A percentile compares a stretch with the other conserved stretches of the same genome.
Conservation (phyloP, 1,140 invertebrate genomes). For the Microplitis mediator region DNA sequence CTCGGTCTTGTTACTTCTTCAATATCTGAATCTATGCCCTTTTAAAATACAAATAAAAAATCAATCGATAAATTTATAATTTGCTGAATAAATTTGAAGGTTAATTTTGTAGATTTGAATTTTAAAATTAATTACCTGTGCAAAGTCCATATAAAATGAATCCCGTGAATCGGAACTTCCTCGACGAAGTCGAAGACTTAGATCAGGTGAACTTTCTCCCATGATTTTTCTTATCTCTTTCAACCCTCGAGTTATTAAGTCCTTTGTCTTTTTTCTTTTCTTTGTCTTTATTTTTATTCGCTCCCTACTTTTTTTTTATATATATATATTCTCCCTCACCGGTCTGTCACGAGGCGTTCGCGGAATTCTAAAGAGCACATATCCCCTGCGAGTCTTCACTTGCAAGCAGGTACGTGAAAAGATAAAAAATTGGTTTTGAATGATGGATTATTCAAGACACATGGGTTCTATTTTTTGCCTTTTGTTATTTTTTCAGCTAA, state of each 20-base stretch:
- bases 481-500: neutral
- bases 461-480: neutral
- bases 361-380: conserved; percentile 54
- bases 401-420: too few species aligned
- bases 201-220: conserved; percentile 82
- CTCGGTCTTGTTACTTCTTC: conserved; percentile 74
- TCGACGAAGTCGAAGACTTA: conserved; percentile 79
- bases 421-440: conserved; percentile 6
- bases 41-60: neutral
- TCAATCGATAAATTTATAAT: too few species aligned
- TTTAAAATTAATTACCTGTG: conserved; percentile 56
- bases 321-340: conserved; percentile 31
- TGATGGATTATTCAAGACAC: conserved; percentile 11
- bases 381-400: conserved; percentile 43
- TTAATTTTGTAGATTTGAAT: too few species aligned
- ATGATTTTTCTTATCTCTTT: conserved; percentile 54
- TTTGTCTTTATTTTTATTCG: conserved; percentile 27
- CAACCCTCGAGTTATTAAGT: conserved; percentile 1
- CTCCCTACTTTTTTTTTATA: conserved; percentile 36
- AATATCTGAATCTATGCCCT: conserved; percentile 86
- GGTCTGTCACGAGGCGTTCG: conserved; percentile 22
- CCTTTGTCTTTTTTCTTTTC: conserved; percentile 27
- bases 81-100: too few species aligned
- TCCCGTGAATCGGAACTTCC: conserved; percentile 84
- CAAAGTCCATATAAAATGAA: conserved; percentile 88